Evolutionary conservation across 2,797 vertebrate genomes (phyloP), one percentile per base, ranked within the genome.

Genomic region (Melanotaenia maccullochi): DNA sequence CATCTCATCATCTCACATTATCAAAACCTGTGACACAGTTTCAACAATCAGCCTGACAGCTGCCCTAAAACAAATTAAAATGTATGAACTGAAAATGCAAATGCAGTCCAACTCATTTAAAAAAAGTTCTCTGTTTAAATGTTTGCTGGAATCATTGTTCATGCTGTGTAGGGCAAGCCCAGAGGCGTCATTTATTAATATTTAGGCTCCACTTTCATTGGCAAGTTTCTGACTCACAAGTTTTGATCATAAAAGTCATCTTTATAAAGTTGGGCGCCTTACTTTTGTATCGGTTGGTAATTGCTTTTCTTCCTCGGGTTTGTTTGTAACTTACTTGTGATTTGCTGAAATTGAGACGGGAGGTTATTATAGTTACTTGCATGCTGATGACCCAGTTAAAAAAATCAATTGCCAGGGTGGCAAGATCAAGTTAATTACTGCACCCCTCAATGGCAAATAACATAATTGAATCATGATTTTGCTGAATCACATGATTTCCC

Each of bases 41-140:
- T 82, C 73, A 63, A 68, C 83, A 78, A 78, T 84, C 84, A 68
- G 67, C 58, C 83, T 84, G 86, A 78, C 83, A 87, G 89, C 84
- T 78, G 81, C 85, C 85, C 87, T 79, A 33, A 87, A 89, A 89
- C 82, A 85, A 87, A 84, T 85, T 83, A 75, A 85, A 87, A 89
- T 81, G 81, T 67, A 85, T 84, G 75, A 89, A 89, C 65, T 82
- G 58, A 67, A 85, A 85, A 88, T 89, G 83, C 87, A 86, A 89
- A 87, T 86, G 59, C n/a, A 33, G 22, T 67, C 65, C 63, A 28
- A 9, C 65, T 86, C 68, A 58, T 85, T 82, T 71, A 28, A 57
- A 16, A 42, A 82, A 79, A 70, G 38, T 78, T 84, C 79, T 65
- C 30, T 72, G 79, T 84, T 82, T 78, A 80, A 82, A 73, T 81